phyloP scores from a whole-genome alignment of 2,797 vertebrate genomes.

The Coilia nasus region DNA sequence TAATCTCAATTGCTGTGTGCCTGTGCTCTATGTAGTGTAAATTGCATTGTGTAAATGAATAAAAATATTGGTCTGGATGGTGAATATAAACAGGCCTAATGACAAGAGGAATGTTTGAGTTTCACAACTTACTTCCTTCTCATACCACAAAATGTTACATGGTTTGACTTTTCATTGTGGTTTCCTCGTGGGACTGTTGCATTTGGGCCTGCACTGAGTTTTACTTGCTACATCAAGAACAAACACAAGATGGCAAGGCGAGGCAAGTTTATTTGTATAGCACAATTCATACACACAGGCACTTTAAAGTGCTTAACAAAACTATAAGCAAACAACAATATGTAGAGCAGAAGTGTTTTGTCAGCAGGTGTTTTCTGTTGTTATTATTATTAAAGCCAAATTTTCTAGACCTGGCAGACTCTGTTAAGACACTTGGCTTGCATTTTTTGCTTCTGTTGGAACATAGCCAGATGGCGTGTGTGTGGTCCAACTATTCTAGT shows the following conservation, averaged over 20 bases:
- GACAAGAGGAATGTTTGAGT: background rate
- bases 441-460: background rate
- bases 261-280: too few relatives aligned
- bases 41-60: background rate
- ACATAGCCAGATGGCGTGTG: background rate
- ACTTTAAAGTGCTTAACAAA: too few relatives aligned
- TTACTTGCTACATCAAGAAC: background rate
- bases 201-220: background rate
- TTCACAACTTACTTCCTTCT: background rate
- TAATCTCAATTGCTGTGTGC: background rate
- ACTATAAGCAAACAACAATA: background rate
- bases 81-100: background rate
- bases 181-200: background rate
- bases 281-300: too few relatives aligned
- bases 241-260: background rate
- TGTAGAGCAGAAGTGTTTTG: background rate
- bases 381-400: conserved; percentile 2
- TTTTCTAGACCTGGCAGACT: background rate
- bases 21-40: background rate
- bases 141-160: background rate
- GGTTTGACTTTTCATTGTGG: background rate
- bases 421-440: conserved; percentile 1
- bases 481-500: background rate
- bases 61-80: background rate
- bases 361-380: conserved; percentile 9